Evolutionary conservation across 64 coral and sea anemone species (phyloP).

Genomic region (Porites lutea): DNA sequence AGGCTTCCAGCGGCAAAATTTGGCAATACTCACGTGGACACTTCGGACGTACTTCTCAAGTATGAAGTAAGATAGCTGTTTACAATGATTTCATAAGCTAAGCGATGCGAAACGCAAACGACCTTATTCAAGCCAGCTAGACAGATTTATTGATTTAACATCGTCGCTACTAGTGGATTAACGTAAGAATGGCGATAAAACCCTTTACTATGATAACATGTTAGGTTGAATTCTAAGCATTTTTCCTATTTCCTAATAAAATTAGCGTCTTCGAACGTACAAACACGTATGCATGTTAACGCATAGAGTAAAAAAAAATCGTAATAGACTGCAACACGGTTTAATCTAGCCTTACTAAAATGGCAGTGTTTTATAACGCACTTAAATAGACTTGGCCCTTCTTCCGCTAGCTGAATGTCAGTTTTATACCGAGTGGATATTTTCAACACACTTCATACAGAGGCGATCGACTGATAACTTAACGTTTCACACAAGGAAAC

Average conservation of each 20-base stretch:
- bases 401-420: constrained; percentile 3
- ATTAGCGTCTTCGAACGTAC: not conserved
- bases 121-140: not conserved
- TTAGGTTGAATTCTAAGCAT: constrained; percentile 18
- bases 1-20: not conserved
- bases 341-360: not conserved
- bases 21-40: constrained; percentile 26
- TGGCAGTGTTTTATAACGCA: not conserved
- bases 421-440: not conserved
- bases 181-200: not conserved
- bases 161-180: constrained; percentile 27
- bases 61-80: constrained; percentile 1
- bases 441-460: not conserved
- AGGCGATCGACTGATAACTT: constrained; percentile 6
- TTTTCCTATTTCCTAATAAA: not conserved
- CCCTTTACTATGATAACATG: not conserved
- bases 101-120: constrained; percentile 1
- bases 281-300: not conserved
- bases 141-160: not conserved
- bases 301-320: not conserved
- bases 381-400: not conserved
- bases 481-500: constrained; percentile 17
- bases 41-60: not conserved
- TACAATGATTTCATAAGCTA: constrained; percentile 17
- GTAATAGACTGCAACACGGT: not conserved